Evolutionary conservation across 2,888 invertebrate species (phyloP), one percentile per base, ranked within the genome.

Genomic region (Mythimna pallens): DNA sequence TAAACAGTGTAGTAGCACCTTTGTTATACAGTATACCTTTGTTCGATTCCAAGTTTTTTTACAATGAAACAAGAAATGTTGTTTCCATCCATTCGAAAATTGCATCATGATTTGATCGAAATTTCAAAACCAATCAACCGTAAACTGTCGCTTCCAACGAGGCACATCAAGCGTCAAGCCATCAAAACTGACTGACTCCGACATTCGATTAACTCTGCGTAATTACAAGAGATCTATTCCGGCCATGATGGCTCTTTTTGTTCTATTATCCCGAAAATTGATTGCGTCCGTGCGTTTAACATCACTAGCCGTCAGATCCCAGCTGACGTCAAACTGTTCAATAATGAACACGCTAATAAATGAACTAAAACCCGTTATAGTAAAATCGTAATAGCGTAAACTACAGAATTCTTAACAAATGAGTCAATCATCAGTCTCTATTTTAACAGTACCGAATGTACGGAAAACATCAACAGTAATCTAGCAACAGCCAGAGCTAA

Each of bases 201-300:
- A 80, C 81, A 80, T 83, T 83, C 81, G 58, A 80, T 83, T 80
- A 83, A 80, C 80, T 80, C 54, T 4, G 50, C 34, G 67, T 80
- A 70, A 74, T 80, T 54, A 70, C 75, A 58, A 47, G 52, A 73
- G 54, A 59, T 76, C 84, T 74, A 80, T 68, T 65, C 36, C 61
- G 30, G 20, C 34, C 43, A 7, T 55, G 80, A 74, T 62, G 74
- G 55, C 59, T 67, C 61, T 73, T 83, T 80, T 65, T 80, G 59
- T 66, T 63, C 47, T 57, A 54, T 68, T 59, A 55, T 67, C 25
- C 70, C 65, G 25, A 70, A 75, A 69, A 76, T 76, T 65, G 47
- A 81, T 75, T 77, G 68, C 71, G 57, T 83, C 76, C 81, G 65
- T 59, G 47, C 68, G 54, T 67, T 74, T 20, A 55, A 72, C 65